Evolutionary conservation across 2,797 vertebrate species (phyloP).

Genomic region (Aselliscus stoliczkanus): DNA sequence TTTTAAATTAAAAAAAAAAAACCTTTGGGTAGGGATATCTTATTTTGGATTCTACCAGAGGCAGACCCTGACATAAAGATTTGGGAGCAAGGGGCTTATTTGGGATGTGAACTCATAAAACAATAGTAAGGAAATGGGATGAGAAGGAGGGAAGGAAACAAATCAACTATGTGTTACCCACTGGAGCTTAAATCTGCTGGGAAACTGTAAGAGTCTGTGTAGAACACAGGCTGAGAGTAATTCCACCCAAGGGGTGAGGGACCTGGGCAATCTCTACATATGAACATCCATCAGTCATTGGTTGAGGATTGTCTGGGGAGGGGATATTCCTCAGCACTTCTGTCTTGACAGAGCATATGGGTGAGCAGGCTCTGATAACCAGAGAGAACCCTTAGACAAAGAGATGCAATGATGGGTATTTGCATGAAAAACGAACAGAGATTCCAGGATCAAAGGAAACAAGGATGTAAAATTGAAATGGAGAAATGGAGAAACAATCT

Average conservation of each 20-base stretch:
- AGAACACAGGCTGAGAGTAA: not conserved
- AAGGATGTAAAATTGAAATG: not conserved
- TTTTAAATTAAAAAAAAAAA: no score
- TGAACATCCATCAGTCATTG: not conserved
- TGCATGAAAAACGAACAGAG: not conserved
- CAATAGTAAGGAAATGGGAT: not conserved
- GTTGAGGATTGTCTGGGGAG: not conserved
- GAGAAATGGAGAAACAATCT: not conserved
- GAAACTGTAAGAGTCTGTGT: not conserved
- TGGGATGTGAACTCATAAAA: not conserved
- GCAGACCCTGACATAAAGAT: not conserved
- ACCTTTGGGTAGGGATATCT: not conserved
- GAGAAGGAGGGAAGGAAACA: not conserved
- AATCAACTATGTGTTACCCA: not conserved
- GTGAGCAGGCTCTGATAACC: not conserved
- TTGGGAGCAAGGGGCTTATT: not conserved
- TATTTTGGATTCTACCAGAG: not conserved
- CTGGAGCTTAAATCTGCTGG: not conserved
- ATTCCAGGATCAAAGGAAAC: not conserved
- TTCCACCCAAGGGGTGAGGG: rapidly evolving
- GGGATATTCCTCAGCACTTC: not conserved
- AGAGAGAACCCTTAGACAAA: not conserved
- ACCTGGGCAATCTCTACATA: not conserved
- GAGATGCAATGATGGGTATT: not conserved
- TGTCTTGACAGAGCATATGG: not conserved